A percentile compares a stretch with the other conserved stretches of the same genome.
These are phyloP conservation scores for Leptoteleia sp. DNA, from an alignment of 1,140 invertebrate species.

Conservation along the genomic window DNA sequence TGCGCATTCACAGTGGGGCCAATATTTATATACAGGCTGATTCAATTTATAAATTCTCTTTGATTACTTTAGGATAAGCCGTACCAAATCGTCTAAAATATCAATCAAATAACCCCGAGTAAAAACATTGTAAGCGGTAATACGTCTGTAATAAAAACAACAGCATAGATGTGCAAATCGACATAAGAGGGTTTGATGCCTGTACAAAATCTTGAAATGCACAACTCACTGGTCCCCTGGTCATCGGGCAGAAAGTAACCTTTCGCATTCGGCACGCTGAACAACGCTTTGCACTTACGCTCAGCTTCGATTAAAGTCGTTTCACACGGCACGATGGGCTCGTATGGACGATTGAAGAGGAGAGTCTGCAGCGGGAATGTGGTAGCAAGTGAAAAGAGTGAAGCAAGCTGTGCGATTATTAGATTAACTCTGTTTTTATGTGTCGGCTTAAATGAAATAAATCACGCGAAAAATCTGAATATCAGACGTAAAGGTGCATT, in stretches of 20 bases:
- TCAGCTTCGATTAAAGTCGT: slow-evolving; percentile 74
- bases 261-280: slow-evolving; percentile 71
- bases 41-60: slow-evolving; percentile 3
- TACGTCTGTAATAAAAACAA: slow-evolving; percentile 38
- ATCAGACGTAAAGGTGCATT: slow-evolving; percentile 27
- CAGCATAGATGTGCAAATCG: slow-evolving; percentile 42
- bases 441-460: slow-evolving; percentile 38
- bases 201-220: slow-evolving; percentile 60
- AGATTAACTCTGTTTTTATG: slow-evolving; percentile 49
- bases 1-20: too few species aligned
- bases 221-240: slow-evolving; percentile 57
- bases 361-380: slow-evolving; percentile 44
- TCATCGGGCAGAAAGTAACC: slow-evolving; percentile 72
- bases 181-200: slow-evolving; percentile 50
- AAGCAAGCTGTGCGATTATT: slow-evolving; percentile 53
- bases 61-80: not conserved
- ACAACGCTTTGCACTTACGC: slow-evolving; percentile 77
- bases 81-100: not conserved
- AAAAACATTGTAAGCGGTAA: slow-evolving; percentile 3
- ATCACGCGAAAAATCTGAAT: slow-evolving; percentile 36
- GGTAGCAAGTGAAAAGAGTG: slow-evolving; percentile 49
- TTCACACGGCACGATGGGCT: slow-evolving; percentile 56
- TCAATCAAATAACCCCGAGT: slow-evolving; percentile 14
- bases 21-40: too few species aligned
- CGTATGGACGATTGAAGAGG: slow-evolving; percentile 57